Conservation (phyloP, 2,113 vertebrate species). For the Vanacampus margaritifer region DNA sequence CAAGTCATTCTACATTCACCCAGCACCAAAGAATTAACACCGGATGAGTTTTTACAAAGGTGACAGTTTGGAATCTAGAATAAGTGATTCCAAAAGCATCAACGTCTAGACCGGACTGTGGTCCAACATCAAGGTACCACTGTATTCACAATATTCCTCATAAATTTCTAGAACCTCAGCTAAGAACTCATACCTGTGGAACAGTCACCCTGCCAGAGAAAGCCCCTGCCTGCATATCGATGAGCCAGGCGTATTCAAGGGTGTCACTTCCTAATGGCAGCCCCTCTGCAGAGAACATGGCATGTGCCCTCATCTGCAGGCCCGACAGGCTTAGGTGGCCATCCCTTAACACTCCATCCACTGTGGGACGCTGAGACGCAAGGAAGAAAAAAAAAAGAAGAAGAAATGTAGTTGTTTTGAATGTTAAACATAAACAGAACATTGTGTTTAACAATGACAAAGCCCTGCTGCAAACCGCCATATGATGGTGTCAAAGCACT, state of each 20-base stretch:
- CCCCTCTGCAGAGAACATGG: constrained; percentile 95
- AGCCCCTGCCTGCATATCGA: constrained; percentile 92
- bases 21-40: too few species aligned
- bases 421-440: not conserved
- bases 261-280: constrained; percentile 86
- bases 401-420: not conserved
- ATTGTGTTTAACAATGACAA: not conserved
- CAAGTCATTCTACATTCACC: too few species aligned
- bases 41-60: not conserved
- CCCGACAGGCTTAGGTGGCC: constrained; percentile 93
- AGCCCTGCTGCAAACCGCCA: too few species aligned
- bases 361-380: constrained; percentile 79
- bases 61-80: not conserved
- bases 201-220: constrained; percentile 88
- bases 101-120: not conserved
- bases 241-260: constrained; percentile 95
- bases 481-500: too few species aligned
- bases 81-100: not conserved
- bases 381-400: not conserved
- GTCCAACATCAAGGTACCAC: not conserved
- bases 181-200: constrained; percentile 82
- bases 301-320: constrained; percentile 92
- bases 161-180: not conserved
- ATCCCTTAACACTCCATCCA: constrained; percentile 87
- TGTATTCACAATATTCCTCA: not conserved